phyloP scores from a whole-genome alignment of 2,888 invertebrate species.

The Drosophila atripex region DNA sequence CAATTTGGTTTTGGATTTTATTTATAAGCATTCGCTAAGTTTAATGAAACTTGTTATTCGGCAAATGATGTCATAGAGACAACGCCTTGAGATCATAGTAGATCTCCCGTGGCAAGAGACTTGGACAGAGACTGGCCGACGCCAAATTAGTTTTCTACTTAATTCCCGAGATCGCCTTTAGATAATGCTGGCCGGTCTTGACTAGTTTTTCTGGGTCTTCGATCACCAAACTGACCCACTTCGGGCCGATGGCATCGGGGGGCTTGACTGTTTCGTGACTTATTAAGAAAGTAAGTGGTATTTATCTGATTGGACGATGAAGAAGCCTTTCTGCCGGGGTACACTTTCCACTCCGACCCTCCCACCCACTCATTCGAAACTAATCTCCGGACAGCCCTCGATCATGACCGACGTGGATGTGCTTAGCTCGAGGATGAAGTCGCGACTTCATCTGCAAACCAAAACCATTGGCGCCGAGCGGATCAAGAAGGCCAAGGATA shows the following conservation, averaged over 20 bases:
- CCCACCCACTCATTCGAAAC: constrained; percentile 3
- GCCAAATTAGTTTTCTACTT: constrained; percentile 60
- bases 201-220: constrained; percentile 27
- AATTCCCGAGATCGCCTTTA: constrained; percentile 41
- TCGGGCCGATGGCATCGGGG: constrained; percentile 42
- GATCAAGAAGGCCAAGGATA: constrained; percentile 91
- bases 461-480: constrained; percentile 93
- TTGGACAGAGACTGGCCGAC: constrained; percentile 56
- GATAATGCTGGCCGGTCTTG: constrained; percentile 18
- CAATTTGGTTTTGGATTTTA: constrained; percentile 45
- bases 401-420: constrained; percentile 88
- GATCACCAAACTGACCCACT: constrained; percentile 57
- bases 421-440: constrained; percentile 91
- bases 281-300: constrained; percentile 41
- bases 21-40: constrained; percentile 74
- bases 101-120: constrained; percentile 16
- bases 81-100: constrained; percentile 42
- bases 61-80: constrained; percentile 48
- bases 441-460: constrained; percentile 89
- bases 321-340: constrained; percentile 25
- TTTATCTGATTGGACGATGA: not conserved
- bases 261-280: constrained; percentile 56
- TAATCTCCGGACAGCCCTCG: constrained; percentile 9
- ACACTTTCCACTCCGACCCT: constrained; percentile 22
- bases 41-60: constrained; percentile 73